phyloP scores from a whole-genome alignment of 1,140 invertebrate species.

The Apocrypta bakeri region DNA sequence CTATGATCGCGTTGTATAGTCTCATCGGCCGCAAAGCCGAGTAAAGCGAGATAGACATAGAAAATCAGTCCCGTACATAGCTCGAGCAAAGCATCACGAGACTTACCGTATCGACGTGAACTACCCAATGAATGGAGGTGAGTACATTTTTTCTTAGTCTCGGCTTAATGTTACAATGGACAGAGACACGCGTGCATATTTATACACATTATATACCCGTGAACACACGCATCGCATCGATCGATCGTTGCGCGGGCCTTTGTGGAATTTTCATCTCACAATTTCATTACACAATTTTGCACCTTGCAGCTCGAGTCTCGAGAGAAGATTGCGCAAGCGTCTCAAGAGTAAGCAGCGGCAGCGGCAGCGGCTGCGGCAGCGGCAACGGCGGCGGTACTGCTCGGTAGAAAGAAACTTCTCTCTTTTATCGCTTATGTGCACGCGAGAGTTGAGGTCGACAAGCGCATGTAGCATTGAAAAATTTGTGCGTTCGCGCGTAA shows the following conservation, averaged over 20 bases:
- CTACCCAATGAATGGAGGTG: too few relatives aligned
- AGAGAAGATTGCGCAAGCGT: conserved; percentile 40
- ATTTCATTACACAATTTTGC: conserved; percentile 55
- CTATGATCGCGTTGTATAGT: too few relatives aligned
- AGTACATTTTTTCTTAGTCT: too few relatives aligned
- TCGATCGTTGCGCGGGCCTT: conserved; percentile 9
- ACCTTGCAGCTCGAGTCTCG: conserved; percentile 44
- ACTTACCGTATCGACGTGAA: too few relatives aligned
- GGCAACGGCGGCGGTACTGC: too few relatives aligned
- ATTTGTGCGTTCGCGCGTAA: conserved; percentile 18
- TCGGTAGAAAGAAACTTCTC: conserved; percentile 42
- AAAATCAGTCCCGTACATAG: too few relatives aligned
- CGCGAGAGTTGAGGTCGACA: not conserved
- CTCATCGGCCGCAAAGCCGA: too few relatives aligned
- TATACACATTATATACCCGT: conserved; percentile 8
- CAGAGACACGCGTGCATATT: not conserved
- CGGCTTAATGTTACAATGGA: too few relatives aligned
- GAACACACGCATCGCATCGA: not conserved
- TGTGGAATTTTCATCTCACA: conserved; percentile 52
- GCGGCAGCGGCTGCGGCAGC: too few relatives aligned
- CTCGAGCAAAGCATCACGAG: too few relatives aligned
- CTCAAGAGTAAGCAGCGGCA: conserved; percentile 13
- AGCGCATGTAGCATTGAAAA: conserved; percentile 41
- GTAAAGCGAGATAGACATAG: too few relatives aligned
- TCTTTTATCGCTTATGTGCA: conserved; percentile 29